Evolutionary conservation across 2,797 vertebrate genomes (phyloP).

Genomic region (Varecia variegata): DNA sequence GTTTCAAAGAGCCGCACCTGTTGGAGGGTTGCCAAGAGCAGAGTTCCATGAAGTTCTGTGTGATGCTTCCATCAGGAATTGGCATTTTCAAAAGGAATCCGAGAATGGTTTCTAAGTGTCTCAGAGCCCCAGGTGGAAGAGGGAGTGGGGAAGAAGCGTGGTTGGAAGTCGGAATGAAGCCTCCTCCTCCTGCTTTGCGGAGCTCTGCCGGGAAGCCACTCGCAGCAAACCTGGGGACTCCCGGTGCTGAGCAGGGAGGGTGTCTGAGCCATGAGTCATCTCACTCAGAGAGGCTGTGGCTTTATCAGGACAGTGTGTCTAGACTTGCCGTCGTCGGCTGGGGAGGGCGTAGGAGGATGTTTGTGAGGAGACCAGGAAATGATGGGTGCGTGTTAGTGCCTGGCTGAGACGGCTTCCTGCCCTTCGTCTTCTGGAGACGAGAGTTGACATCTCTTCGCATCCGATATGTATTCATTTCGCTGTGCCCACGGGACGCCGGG

Average conservation of each 20-base stretch:
- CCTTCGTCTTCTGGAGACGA: not conserved
- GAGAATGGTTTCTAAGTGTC: not conserved
- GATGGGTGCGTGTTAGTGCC: not conserved
- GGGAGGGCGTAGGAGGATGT: not conserved
- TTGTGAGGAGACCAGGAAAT: conserved; percentile 18
- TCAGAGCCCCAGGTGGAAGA: not conserved
- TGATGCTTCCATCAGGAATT: not conserved
- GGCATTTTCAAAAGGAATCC: not conserved
- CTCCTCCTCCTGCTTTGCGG: not conserved
- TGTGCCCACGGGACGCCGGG: not conserved
- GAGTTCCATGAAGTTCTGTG: not conserved
- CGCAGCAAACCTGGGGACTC: not conserved
- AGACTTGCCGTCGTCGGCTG: conserved; percentile 34
- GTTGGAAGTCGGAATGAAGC: not conserved
- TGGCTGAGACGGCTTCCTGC: conserved; percentile 10
- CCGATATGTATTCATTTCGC: not conserved
- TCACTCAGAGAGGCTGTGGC: not conserved
- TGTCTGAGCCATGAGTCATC: conserved; percentile 57
- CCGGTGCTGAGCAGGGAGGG: not conserved
- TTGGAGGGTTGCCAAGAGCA: not conserved
- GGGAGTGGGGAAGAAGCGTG: not conserved
- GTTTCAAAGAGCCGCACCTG: not conserved
- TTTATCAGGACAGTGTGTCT: conserved; percentile 51
- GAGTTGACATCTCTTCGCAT: not conserved
- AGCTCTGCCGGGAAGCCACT: not conserved